phyloP scores from a whole-genome alignment of 2,888 invertebrate genomes.

The Cosmorhoe ocellata region DNA sequence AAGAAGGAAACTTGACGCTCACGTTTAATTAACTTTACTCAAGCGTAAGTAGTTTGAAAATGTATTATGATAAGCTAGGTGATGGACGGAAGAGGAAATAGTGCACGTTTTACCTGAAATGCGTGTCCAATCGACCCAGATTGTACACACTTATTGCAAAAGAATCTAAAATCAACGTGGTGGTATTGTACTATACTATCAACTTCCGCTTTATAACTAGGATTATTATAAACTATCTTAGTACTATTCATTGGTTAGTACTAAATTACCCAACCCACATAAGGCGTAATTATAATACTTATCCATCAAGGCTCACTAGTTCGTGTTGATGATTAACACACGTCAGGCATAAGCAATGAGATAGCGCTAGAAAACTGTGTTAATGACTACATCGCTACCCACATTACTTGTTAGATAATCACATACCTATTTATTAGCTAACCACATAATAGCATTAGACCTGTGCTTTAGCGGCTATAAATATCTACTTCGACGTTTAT shows the following conservation, averaged over 20 bases:
- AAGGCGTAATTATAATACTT: conserved; percentile 10
- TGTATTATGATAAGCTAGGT: not conserved
- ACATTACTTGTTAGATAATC: conserved; percentile 41
- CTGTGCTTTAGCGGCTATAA: conserved; percentile 34
- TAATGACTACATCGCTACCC: conserved; percentile 39
- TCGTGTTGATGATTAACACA: conserved; percentile 25
- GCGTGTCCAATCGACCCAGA: too few relatives aligned
- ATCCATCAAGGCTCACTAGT: conserved; percentile 20
- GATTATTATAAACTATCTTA: too few relatives aligned
- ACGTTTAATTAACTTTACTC: conserved; percentile 21
- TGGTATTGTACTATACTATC: too few relatives aligned
- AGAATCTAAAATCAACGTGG: too few relatives aligned
- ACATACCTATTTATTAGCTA: too few relatives aligned
- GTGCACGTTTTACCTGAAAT: too few relatives aligned
- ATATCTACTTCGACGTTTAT: conserved; percentile 42
- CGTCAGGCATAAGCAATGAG: conserved; percentile 30
- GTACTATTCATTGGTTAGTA: too few relatives aligned
- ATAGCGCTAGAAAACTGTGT: conserved; percentile 41
- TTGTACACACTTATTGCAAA: not conserved
- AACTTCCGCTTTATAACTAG: too few relatives aligned
- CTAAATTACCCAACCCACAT: conserved; percentile 3
- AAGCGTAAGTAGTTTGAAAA: conserved; percentile 29
- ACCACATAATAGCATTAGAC: conserved; percentile 35
- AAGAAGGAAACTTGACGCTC: conserved; percentile 23
- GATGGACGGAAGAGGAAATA: too few relatives aligned